A percentile compares a stretch with the other conserved stretches of the same genome.
phyloP scores from a whole-genome alignment of 2,113 vertebrate genomes.

The Gambusia holbrooki region DNA sequence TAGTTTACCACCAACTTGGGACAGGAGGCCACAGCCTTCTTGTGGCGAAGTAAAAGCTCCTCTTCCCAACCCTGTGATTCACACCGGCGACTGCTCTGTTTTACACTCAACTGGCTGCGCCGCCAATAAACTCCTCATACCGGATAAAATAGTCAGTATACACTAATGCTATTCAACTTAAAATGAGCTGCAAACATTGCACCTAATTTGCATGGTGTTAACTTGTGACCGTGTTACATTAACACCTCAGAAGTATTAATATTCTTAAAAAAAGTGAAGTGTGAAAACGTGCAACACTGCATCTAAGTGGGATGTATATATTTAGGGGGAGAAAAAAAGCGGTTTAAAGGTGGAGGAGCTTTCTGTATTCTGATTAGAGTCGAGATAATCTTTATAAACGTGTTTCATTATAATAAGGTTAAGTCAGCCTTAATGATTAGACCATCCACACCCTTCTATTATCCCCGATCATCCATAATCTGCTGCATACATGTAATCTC shows the following conservation, averaged over 20 bases:
- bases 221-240: neutral
- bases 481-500: conserved; percentile 57
- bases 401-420: conserved; percentile 70
- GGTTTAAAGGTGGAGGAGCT: neutral
- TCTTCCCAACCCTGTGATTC: neutral
- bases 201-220: conserved; percentile 1
- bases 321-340: neutral
- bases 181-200: conserved; percentile 6
- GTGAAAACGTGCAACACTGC: neutral
- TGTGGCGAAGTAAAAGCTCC: neutral
- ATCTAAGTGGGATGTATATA: neutral
- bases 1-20: neutral
- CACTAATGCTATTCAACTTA: conserved; percentile 6
- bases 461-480: conserved; percentile 63
- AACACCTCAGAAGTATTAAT: neutral
- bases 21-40: neutral
- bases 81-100: neutral
- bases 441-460: conserved; percentile 41
- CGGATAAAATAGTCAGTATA: conserved; percentile 11
- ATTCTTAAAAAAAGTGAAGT: neutral
- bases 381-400: conserved; percentile 48
- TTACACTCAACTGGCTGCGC: neutral
- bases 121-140: neutral
- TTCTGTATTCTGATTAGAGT: conserved; percentile 38
- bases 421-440: conserved; percentile 65